Base-by-base conservation (phyloP, 1,140 invertebrate species). In the Phymastichus coffea region DNA sequence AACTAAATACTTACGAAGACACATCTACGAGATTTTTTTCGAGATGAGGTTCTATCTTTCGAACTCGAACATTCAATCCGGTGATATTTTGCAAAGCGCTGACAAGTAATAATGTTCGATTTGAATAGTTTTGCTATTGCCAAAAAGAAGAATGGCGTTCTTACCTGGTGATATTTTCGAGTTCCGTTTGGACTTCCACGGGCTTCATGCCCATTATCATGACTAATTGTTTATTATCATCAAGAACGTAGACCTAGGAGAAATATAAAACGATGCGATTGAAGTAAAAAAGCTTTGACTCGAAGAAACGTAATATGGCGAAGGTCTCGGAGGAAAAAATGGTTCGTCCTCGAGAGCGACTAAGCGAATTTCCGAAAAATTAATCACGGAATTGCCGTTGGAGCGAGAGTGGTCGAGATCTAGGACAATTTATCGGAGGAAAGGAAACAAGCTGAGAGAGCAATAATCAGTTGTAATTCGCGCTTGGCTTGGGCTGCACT, bases 181-280 rank as follows among this genome's bases (percentile, higher is more conserved):
- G 80, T 56, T 85, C 80, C 22, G 81, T 83, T 68, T 93, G 90
- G 4, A 93, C 84, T 44, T 90, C 86, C 28, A 86, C 84, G 0
- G 91, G 90, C 63, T 85, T 88, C 1, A 85, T 85, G 2, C 84
- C 88, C 57, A 93, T 83, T 0, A 91, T 88, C 69, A 94, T 83
- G 0, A 91, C 85, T 10, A 93, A 81, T 72, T 93, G 88, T 63
- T 88, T 89, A 30, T 86, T 84, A 68, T 92, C 90, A 63, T 93
- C 89, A 40, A 94, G 74, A 6, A 93, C 85, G 73, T 93, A 92
- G 1, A 94, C 86, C 88, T 91, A 65, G 20, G 73, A 68, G 67
- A 59, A 66, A 64, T 25, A 22, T 17, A 0, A 25, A 12, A 23
- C 20, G 22, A 22, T n/a, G n/a, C n/a, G n/a, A n/a, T n/a, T n/a